These are phyloP conservation scores for Corythoichthys haematopterus DNA, from an alignment of 2,113 vertebrate species.

Conservation along the genomic window DNA sequence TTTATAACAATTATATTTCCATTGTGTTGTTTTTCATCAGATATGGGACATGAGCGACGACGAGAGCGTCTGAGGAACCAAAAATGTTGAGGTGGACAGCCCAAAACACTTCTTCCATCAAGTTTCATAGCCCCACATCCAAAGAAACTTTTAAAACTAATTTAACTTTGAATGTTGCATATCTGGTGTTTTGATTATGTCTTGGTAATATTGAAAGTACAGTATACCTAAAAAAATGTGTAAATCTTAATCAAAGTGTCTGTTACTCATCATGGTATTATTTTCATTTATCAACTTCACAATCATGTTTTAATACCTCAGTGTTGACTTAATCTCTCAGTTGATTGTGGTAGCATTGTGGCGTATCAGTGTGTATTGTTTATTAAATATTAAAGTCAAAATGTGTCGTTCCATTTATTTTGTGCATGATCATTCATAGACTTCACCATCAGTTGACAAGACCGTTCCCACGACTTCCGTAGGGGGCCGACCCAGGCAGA, in stretches of 20 bases:
- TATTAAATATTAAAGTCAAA: not conserved
- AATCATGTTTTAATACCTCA: not conserved
- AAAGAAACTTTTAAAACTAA: not conserved
- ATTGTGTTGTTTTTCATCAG: constrained; percentile 61
- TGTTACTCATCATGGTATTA: not conserved
- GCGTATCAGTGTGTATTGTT: not conserved
- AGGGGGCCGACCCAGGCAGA: too few species aligned
- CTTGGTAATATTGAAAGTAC: not conserved
- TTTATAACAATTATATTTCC: constrained; percentile 9
- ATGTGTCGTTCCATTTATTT: not conserved
- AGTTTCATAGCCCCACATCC: not conserved
- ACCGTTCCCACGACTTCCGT: too few species aligned
- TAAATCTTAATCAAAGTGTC: not conserved
- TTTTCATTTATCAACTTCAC: not conserved
- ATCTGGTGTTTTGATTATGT: not conserved
- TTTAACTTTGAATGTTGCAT: not conserved
- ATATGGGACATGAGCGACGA: constrained; percentile 99
- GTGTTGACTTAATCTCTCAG: not conserved
- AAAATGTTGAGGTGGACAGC: not conserved
- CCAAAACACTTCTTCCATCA: not conserved
- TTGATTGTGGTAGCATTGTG: not conserved
- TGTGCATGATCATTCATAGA: not conserved
- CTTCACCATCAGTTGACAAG: too few species aligned
- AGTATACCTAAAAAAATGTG: not conserved
- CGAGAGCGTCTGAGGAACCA: constrained; percentile 81